Conservation (phyloP, 2,113 vertebrate genomes). For the Podilymbus podiceps region DNA sequence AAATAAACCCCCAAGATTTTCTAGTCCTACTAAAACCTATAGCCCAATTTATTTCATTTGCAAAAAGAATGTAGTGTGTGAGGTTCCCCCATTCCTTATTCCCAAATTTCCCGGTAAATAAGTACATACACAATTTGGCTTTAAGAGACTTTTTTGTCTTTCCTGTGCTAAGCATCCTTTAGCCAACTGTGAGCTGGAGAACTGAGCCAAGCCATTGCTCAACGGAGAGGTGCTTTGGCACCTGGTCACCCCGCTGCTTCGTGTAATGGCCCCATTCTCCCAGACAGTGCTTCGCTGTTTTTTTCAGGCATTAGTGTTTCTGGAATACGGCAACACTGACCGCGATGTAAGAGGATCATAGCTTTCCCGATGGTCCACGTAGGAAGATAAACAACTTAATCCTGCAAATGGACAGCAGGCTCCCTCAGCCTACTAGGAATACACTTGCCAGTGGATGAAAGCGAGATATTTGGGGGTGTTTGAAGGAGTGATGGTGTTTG, state of each 20-base stretch:
- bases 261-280: not conserved
- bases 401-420: not conserved
- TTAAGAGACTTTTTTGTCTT: not conserved
- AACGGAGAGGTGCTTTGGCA: not conserved
- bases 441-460: not conserved
- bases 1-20: not conserved
- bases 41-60: not conserved
- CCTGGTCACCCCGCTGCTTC: not conserved
- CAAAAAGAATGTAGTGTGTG: not conserved
- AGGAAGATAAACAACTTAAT: slow-evolving; percentile 26
- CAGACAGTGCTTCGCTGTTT: not conserved
- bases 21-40: not conserved
- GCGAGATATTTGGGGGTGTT: not conserved
- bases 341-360: not conserved
- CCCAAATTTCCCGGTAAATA: not conserved
- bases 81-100: not conserved
- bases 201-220: not conserved
- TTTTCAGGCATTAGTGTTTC: not conserved
- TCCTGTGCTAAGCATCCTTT: not conserved
- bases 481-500: not conserved
- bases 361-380: not conserved
- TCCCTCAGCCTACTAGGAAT: not conserved
- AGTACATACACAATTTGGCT: not conserved
- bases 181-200: not conserved
- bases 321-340: not conserved